A percentile compares a stretch with the other conserved stretches of the same genome.
Evolutionary conservation across 2,888 invertebrate genomes (phyloP).

Genomic region (Busseola fusca): DNA sequence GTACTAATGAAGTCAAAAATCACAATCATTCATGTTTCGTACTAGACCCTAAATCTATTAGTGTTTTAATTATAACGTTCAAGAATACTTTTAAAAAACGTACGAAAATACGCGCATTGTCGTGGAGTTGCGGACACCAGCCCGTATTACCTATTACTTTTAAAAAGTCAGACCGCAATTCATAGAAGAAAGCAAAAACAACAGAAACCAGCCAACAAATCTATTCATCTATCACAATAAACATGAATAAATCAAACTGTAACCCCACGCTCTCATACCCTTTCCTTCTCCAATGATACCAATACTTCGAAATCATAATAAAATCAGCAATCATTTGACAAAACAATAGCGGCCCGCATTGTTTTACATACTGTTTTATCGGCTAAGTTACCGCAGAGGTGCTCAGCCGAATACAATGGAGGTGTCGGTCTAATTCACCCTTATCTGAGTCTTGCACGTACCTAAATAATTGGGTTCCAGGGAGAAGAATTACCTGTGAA

Average conservation of each 20-base stretch:
- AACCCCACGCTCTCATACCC: constrained; percentile 21
- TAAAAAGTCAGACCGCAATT: neutral
- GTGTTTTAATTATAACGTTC: neutral
- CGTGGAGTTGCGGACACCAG: no score
- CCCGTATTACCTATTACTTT: no score
- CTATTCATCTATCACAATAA: constrained; percentile 11
- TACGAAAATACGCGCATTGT: neutral
- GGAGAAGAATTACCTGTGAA: constrained; percentile 37
- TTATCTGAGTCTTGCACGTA: constrained; percentile 52
- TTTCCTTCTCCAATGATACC: constrained; percentile 42
- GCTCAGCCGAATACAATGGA: constrained; percentile 72
- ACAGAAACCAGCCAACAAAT: no score
- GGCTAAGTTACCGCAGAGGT: constrained; percentile 65
- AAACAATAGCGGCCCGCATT: constrained; percentile 71
- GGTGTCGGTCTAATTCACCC: constrained; percentile 66
- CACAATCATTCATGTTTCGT: neutral
- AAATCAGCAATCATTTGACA: constrained; percentile 67
- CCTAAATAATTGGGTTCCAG: constrained; percentile 49
- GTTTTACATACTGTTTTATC: constrained; percentile 68
- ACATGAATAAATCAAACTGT: constrained; percentile 24
- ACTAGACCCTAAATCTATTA: neutral
- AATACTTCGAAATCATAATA: constrained; percentile 65
- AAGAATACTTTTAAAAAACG: constrained; percentile 1
- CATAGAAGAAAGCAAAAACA: neutral
- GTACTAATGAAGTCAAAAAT: neutral